Percentiles rank a stretch among this genome's conserved stretches.
Conservation (phyloP, 2,797 vertebrate genomes). For the Premnoplex brunnescens region DNA sequence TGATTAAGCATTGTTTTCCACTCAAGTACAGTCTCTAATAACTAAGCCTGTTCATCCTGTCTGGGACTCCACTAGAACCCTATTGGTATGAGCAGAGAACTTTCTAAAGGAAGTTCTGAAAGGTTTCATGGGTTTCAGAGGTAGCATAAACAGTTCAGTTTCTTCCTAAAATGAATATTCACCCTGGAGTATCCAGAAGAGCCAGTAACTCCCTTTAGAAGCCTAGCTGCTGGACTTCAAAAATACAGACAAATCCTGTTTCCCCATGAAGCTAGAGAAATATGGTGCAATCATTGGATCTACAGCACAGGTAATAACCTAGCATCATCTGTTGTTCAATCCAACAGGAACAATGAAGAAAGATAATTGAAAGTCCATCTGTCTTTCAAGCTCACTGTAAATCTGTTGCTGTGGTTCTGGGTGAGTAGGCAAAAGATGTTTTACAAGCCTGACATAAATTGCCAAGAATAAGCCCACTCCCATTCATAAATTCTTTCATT, state of each 20-base stretch:
- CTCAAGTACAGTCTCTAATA: not conserved
- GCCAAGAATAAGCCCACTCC: not conserved
- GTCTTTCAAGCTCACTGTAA: not conserved
- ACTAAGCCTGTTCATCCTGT: not conserved
- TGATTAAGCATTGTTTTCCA: not conserved
- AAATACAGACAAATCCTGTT: not conserved
- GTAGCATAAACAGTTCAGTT: not conserved
- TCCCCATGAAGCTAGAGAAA: not conserved
- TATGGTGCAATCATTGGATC: not conserved
- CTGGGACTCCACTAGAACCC: not conserved
- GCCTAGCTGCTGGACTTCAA: not conserved
- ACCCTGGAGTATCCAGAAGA: not conserved
- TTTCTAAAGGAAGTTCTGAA: not conserved
- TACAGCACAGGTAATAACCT: not conserved
- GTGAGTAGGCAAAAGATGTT: not conserved
- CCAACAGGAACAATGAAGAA: not conserved
- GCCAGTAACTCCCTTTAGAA: not conserved
- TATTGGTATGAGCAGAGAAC: not conserved
- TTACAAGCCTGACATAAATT: conserved; percentile 8
- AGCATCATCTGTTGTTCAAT: not conserved
- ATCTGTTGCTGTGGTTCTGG: not conserved
- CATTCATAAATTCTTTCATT: not conserved
- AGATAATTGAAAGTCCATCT: not conserved
- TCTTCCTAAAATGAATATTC: not conserved
- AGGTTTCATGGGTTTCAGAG: not conserved